Conservation (phyloP, 2,113 vertebrate species). For the Jaculus jaculus region DNA sequence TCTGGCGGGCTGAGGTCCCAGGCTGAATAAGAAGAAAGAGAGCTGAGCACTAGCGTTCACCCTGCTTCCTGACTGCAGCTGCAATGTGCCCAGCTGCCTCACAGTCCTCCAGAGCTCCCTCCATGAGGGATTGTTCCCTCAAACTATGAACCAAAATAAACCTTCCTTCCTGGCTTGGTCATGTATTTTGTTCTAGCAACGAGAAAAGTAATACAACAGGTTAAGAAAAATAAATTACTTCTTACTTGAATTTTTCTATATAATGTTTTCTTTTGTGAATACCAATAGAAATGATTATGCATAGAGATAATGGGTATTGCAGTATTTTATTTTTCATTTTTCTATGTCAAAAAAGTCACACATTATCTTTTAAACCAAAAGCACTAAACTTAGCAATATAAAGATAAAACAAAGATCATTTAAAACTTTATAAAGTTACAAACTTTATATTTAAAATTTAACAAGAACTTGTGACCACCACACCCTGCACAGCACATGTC, state of each 20-base stretch:
- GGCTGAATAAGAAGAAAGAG: neutral
- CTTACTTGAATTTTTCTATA: constrained; percentile 5
- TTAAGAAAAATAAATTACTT: neutral
- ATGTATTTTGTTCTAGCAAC: neutral
- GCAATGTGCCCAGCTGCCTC: neutral
- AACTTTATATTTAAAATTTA: too few species aligned
- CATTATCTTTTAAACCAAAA: constrained; percentile 35
- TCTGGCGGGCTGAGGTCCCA: neutral
- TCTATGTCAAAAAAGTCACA: constrained; percentile 15
- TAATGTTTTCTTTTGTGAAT: neutral
- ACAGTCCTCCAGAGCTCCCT: neutral
- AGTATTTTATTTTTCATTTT: constrained; percentile 7
- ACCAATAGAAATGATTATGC: neutral
- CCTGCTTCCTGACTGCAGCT: neutral
- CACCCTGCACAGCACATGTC: neutral
- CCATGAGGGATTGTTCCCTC: neutral
- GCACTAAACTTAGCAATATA: constrained; percentile 19
- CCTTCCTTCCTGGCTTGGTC: neutral
- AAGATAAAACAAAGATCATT: neutral
- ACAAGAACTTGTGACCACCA: neutral
- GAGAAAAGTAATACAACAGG: neutral
- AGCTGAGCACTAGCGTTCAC: neutral
- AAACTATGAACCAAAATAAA: neutral
- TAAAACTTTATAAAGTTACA: too few species aligned
- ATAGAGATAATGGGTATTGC: neutral